Percentiles rank a stretch among this genome's conserved stretches.
Conservation (phyloP, 2,797 vertebrate species). For the Rhodeus uyekii region DNA sequence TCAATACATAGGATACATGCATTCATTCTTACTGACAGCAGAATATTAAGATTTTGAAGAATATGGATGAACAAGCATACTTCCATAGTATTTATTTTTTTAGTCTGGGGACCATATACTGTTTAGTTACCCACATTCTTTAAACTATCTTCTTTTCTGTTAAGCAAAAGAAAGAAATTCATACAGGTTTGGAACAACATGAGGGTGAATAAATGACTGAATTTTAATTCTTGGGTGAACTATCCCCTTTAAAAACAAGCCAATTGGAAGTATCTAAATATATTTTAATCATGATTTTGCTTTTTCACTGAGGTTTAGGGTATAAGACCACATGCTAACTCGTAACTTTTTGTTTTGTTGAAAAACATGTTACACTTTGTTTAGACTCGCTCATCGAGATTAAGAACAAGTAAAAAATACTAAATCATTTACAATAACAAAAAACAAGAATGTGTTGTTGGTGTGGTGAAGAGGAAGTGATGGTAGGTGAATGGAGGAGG, state of each 20-base stretch:
- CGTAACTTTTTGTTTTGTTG: no score
- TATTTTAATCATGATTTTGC: not conserved
- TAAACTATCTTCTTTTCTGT: no score
- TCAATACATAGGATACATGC: no score
- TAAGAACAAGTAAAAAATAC: not conserved
- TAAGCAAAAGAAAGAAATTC: no score
- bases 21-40: no score
- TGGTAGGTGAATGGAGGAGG: conserved; percentile 34
- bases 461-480: conserved; percentile 42
- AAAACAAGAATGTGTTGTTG: conserved; percentile 2
- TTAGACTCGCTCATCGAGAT: not conserved
- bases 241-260: not conserved
- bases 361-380: not conserved
- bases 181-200: no score
- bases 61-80: no score
- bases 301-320: not conserved
- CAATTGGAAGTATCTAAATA: not conserved
- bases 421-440: not conserved
- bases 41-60: no score
- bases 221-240: not conserved
- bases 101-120: no score
- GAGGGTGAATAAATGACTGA: no score
- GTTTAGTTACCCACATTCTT: no score
- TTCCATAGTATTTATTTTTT: no score
- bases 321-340: not conserved